Percentiles rank a stretch among this genome's conserved stretches.
phyloP scores from a whole-genome alignment of 1,140 invertebrate genomes.

The Lepidurus arcticus region DNA sequence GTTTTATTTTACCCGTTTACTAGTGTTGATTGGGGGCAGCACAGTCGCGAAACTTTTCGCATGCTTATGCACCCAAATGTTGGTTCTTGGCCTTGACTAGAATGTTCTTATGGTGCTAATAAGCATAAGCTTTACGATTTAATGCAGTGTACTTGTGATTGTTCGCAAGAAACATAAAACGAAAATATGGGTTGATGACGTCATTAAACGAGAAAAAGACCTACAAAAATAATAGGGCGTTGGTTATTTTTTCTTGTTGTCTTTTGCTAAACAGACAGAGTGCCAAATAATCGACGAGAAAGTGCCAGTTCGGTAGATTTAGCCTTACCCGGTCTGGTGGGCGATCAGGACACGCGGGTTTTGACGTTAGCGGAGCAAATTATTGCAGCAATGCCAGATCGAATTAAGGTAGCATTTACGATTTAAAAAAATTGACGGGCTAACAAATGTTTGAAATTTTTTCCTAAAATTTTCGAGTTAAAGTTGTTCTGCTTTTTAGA shows the following conservation, averaged over 20 bases:
- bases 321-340: constrained; percentile 34
- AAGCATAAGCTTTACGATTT: too few relatives aligned
- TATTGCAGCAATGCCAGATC: constrained; percentile 92
- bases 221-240: background rate
- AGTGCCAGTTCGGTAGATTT: constrained; percentile 40
- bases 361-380: constrained; percentile 94
- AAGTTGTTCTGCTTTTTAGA: constrained; percentile 25
- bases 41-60: background rate
- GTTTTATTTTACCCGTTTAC: background rate
- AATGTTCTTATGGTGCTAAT: background rate
- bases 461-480: background rate
- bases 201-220: background rate
- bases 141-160: background rate
- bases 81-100: background rate
- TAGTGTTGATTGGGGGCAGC: background rate
- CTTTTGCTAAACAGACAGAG: constrained; percentile 29
- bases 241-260: constrained; percentile 18
- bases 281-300: constrained; percentile 36
- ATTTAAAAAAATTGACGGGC: background rate
- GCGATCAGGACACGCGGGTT: constrained; percentile 81
- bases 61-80: background rate
- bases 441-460: background rate
- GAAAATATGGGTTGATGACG: background rate
- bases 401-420: constrained; percentile 69
- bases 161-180: background rate